These are phyloP conservation scores for Eutrigla gurnardus DNA, from an alignment of 2,797 vertebrate species.

Conservation along the genomic window DNA sequence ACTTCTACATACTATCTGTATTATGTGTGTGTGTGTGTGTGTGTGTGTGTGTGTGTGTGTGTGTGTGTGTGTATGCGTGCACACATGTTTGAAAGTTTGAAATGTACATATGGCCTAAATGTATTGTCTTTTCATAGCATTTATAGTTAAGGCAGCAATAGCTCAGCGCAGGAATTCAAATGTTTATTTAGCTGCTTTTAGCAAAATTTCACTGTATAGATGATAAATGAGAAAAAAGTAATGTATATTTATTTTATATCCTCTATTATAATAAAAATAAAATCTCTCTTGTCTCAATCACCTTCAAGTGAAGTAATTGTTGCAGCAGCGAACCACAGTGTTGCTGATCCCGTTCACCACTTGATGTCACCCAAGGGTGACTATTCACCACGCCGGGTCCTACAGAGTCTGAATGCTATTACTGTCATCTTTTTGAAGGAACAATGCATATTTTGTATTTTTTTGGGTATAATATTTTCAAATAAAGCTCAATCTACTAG, in stretches of 20 bases:
- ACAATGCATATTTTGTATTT: background rate
- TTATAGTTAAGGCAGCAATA: conserved; percentile 73
- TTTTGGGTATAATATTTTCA: background rate
- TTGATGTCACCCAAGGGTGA: conserved; percentile 52
- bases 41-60: conserved; percentile 20
- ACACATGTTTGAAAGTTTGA: conserved; percentile 43
- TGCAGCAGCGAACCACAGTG: background rate
- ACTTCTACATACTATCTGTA: conserved; percentile 53
- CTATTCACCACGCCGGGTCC: background rate
- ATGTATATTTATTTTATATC: conserved; percentile 96
- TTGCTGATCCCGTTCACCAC: conserved; percentile 39
- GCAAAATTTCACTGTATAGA: conserved; percentile 86
- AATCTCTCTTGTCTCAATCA: conserved; percentile 87
- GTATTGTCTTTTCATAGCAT: conserved; percentile 75
- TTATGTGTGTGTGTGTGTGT: conserved; percentile 28
- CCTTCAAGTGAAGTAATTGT: conserved; percentile 3
- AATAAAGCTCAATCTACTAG: background rate
- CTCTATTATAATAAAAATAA: conserved; percentile 96
- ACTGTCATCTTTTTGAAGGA: background rate
- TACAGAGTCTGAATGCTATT: no score
- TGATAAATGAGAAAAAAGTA: conserved; percentile 88
- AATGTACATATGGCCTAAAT: conserved; percentile 61
- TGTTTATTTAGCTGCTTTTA: conserved; percentile 83
- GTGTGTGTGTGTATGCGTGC: conserved; percentile 12
- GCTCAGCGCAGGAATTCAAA: conserved; percentile 67